Conservation (phyloP, 2,797 vertebrate species). For the Myotis myotis region DNA sequence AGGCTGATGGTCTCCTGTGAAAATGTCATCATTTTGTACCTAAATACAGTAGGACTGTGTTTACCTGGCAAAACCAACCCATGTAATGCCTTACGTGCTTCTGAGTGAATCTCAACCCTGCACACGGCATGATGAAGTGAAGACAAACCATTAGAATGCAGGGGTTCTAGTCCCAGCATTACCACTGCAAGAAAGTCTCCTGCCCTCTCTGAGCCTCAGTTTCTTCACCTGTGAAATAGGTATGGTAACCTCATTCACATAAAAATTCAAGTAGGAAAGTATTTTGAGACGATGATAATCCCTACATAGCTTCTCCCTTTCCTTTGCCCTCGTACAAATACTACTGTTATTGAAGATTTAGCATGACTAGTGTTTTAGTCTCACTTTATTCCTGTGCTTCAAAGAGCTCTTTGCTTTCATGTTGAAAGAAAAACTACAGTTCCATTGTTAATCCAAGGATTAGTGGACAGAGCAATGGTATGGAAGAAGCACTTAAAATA, state of each 20-base stretch:
- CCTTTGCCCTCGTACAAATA: neutral
- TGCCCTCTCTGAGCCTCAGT: neutral
- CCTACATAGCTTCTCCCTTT: neutral
- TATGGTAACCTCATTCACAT: neutral
- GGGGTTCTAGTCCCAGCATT: neutral
- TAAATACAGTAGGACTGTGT: neutral
- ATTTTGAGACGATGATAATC: neutral
- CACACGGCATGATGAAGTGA: accelerated
- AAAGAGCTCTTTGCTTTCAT: neutral
- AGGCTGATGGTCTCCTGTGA: neutral
- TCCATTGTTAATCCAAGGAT: neutral
- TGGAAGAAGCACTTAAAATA: slow-evolving; percentile 79
- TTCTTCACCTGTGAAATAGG: neutral
- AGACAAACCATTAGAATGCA: neutral
- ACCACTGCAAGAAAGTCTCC: too few species aligned
- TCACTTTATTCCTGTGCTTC: neutral
- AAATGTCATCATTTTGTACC: neutral
- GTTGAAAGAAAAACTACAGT: neutral
- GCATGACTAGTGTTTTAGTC: neutral
- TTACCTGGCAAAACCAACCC: neutral
- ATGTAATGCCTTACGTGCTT: neutral
- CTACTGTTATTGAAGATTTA: neutral
- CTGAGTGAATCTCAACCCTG: neutral
- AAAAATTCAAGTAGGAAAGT: neutral
- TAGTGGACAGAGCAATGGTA: slow-evolving; percentile 36